Evolutionary conservation across 2,113 vertebrate species (phyloP).

Genomic region (Xenopus borealis): DNA sequence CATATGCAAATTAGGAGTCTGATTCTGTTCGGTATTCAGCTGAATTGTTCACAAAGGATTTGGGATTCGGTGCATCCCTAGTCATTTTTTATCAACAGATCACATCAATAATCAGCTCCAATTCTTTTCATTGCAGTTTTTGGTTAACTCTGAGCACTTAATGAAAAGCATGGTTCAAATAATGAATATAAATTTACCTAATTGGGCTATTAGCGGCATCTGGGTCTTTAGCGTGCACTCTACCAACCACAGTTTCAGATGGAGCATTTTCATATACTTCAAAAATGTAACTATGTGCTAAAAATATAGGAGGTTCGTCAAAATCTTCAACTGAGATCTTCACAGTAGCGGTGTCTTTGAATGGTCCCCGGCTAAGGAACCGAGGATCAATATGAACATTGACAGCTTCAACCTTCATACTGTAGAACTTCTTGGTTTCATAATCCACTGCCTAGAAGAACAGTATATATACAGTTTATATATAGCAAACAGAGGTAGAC

Average conservation of each 20-base stretch:
- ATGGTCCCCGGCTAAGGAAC: slow-evolving; percentile 90
- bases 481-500: too few species aligned
- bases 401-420: slow-evolving; percentile 88
- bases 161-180: too few species aligned
- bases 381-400: slow-evolving; percentile 86
- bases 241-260: slow-evolving; percentile 83
- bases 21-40: too few species aligned
- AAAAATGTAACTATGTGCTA: slow-evolving; percentile 78
- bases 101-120: too few species aligned
- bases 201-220: slow-evolving; percentile 88
- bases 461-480: background rate
- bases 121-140: too few species aligned
- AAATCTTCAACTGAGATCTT: slow-evolving; percentile 91
- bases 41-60: too few species aligned
- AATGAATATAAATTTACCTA: slow-evolving; percentile 65
- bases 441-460: slow-evolving; percentile 82
- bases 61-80: too few species aligned
- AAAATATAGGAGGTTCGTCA: slow-evolving; percentile 89
- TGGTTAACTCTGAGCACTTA: too few species aligned
- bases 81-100: too few species aligned
- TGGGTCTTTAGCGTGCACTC: slow-evolving; percentile 92
- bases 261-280: slow-evolving; percentile 93
- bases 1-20: too few species aligned
- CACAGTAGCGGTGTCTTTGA: slow-evolving; percentile 90
- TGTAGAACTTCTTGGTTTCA: slow-evolving; percentile 88